Conservation (phyloP, 1,140 invertebrate genomes). For the Philopotamus ludificatus region DNA sequence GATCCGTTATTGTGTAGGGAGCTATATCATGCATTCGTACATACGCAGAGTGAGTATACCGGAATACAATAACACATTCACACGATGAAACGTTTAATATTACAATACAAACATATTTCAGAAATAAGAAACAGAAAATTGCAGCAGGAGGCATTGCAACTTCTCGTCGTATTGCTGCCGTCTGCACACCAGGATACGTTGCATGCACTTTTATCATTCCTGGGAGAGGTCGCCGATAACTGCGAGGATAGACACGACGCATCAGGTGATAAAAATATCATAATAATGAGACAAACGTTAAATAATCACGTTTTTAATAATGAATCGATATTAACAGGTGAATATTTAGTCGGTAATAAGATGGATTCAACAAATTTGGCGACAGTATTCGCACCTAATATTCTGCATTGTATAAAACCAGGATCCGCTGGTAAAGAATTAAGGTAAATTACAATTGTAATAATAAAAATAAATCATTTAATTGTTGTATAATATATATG, state of each 20-base stretch:
- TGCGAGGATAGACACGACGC: constrained; percentile 63
- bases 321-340: constrained; percentile 48
- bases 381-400: constrained; percentile 91
- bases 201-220: constrained; percentile 75
- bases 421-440: constrained; percentile 62
- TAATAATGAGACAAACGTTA: background rate
- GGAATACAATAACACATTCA: background rate
- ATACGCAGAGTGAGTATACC: constrained; percentile 84
- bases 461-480: background rate
- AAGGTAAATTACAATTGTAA: constrained; percentile 26
- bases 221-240: constrained; percentile 74
- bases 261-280: constrained; percentile 47
- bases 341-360: constrained; percentile 79
- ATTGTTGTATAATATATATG: background rate
- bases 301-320: background rate
- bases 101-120: constrained; percentile 46
- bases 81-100: too few relatives aligned
- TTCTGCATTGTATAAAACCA: constrained; percentile 75
- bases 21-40: constrained; percentile 84
- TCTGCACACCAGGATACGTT: constrained; percentile 85
- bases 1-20: constrained; percentile 88
- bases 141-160: constrained; percentile 79
- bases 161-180: constrained; percentile 82
- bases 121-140: constrained; percentile 77
- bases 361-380: constrained; percentile 92